phyloP scores from a whole-genome alignment of 2,113 vertebrate species.

The Abramis brama region DNA sequence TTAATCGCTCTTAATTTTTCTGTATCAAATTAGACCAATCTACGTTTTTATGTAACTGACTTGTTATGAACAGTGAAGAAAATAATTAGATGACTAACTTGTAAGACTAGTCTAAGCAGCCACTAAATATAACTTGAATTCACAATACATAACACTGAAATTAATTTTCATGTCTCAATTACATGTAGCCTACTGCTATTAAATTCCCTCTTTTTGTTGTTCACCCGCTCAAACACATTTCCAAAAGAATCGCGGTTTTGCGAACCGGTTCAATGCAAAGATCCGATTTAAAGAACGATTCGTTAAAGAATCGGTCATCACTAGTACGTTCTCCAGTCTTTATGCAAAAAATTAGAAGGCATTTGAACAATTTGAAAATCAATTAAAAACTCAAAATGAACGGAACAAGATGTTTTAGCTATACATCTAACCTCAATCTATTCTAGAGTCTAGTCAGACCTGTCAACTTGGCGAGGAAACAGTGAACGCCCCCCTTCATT shows the following conservation, averaged over 20 bases:
- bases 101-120: too few species aligned
- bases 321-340: background rate
- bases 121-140: background rate
- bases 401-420: background rate
- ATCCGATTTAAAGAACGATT: slow-evolving; percentile 2
- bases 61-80: too few species aligned
- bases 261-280: background rate
- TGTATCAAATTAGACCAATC: too few species aligned
- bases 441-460: too few species aligned
- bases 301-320: background rate
- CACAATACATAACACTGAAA: background rate
- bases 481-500: slow-evolving; percentile 19
- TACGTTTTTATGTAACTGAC: too few species aligned
- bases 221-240: background rate
- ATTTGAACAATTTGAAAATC: background rate
- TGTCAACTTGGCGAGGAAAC: background rate
- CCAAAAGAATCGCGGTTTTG: background rate
- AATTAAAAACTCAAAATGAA: background rate
- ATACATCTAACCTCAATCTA: background rate
- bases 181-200: background rate
- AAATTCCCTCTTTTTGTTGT: background rate
- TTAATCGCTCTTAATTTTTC: too few species aligned
- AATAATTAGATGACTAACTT: too few species aligned
- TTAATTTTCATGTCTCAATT: background rate
- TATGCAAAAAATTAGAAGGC: background rate